Conservation (phyloP, 2,888 invertebrate genomes). For the Uropetala carovei region DNA sequence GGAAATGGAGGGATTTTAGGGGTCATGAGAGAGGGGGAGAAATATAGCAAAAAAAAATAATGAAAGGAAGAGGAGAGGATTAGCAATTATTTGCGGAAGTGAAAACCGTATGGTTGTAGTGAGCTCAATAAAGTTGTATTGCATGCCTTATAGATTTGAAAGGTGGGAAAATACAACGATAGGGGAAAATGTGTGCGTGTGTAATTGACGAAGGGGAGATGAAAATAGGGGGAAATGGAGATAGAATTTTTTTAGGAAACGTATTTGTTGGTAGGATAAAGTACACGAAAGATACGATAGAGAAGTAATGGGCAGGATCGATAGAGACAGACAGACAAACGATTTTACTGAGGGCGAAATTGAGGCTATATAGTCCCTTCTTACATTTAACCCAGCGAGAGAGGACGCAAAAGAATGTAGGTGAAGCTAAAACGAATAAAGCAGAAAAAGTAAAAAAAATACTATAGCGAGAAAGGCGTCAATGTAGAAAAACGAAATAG, state of each 20-base stretch:
- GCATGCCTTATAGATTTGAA: background rate
- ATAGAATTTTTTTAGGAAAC: background rate
- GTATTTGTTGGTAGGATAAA: no score
- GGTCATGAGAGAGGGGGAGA: background rate
- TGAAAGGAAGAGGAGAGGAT: background rate
- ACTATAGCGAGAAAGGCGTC: no score
- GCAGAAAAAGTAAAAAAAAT: no score
- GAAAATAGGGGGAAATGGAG: background rate
- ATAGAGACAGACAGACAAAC: no score
- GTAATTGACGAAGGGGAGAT: background rate
- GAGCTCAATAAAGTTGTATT: background rate
- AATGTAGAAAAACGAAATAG: no score
- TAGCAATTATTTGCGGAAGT: background rate
- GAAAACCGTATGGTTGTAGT: background rate
- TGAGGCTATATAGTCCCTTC: no score
- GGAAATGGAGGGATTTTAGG: background rate
- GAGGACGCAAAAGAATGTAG: no score
- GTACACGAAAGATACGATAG: no score
- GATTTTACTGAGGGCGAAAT: no score
- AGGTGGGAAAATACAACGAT: background rate
- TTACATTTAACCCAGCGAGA: no score
- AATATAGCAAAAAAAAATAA: background rate
- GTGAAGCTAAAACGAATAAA: no score
- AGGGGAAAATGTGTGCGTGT: background rate
- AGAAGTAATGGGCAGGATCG: no score